Percentiles rank a stretch among this genome's conserved stretches.
phyloP scores from a whole-genome alignment of 1,140 invertebrate genomes.

The Penaeus japonicus region DNA sequence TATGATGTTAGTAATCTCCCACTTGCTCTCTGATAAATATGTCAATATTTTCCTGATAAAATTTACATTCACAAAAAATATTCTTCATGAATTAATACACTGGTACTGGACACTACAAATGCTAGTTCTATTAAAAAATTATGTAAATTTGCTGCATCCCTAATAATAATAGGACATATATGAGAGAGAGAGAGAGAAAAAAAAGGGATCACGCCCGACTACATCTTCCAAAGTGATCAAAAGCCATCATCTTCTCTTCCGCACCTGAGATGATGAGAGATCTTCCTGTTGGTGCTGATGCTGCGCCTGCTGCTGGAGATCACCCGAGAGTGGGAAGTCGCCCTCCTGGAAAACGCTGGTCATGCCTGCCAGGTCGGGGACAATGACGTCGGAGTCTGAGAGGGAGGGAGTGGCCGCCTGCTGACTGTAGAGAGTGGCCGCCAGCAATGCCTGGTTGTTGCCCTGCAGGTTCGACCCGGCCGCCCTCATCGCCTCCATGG shows the following conservation, averaged over 20 bases:
- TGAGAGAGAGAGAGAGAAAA: too few species aligned
- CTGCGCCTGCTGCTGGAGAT: conserved; percentile 20
- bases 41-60: too few species aligned
- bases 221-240: too few species aligned
- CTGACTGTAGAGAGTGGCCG: conserved; percentile 38
- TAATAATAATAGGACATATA: too few species aligned
- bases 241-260: neutral
- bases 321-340: conserved; percentile 33
- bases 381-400: neutral
- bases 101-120: too few species aligned
- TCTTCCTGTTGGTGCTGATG: conserved; percentile 29
- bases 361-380: conserved; percentile 22
- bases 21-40: too few species aligned
- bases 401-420: neutral
- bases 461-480: conserved; percentile 50
- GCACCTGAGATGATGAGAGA: conserved; percentile 23
- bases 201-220: too few species aligned
- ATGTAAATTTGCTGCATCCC: too few species aligned
- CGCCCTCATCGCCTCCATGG: conserved; percentile 60
- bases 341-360: conserved; percentile 44
- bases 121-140: too few species aligned
- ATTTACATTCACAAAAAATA: too few species aligned
- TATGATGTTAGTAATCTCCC: too few species aligned
- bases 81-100: too few species aligned
- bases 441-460: conserved; percentile 49